Percentiles rank a stretch among this genome's conserved stretches.
Evolutionary conservation across 2,888 invertebrate species (phyloP).

Genomic region (Anoplius nigerrimus): DNA sequence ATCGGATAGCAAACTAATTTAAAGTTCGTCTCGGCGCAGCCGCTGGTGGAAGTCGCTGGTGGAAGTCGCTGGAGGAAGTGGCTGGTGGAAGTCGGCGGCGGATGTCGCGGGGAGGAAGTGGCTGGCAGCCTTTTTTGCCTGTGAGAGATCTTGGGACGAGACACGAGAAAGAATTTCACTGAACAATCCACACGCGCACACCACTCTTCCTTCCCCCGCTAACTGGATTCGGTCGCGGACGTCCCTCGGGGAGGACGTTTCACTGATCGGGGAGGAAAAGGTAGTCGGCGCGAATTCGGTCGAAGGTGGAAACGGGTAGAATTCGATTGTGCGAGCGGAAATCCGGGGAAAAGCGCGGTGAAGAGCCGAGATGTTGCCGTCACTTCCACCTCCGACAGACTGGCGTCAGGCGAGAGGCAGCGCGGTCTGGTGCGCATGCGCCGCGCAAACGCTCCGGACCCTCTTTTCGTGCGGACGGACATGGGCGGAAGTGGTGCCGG

Average conservation of each 20-base stretch:
- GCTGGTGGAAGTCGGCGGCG: no score
- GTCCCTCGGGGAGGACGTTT: no score
- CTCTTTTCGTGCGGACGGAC: conserved; percentile 27
- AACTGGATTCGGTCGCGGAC: no score
- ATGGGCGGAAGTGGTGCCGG: conserved; percentile 54
- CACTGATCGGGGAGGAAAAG: no score
- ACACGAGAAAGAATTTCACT: no score
- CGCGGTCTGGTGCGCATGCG: conserved; percentile 66
- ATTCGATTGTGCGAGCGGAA: conserved; percentile 14
- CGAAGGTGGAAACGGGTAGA: neutral
- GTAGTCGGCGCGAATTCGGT: neutral
- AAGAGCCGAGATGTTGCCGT: conserved; percentile 63
- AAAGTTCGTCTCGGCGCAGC: conserved; percentile 28
- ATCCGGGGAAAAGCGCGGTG: conserved; percentile 29
- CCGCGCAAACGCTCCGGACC: conserved; percentile 44
- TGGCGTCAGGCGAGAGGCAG: conserved; percentile 66
- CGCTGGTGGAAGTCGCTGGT: no score
- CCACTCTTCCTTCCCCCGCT: no score
- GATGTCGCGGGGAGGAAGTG: no score
- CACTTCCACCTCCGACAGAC: conserved; percentile 72
- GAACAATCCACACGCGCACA: no score
- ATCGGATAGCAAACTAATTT: conserved; percentile 39
- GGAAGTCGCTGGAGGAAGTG: no score
- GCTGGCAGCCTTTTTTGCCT: no score
- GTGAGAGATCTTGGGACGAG: no score